These are phyloP conservation scores for Oxytorus armatus DNA, from an alignment of 2,888 invertebrate genomes.

Conservation along the genomic window DNA sequence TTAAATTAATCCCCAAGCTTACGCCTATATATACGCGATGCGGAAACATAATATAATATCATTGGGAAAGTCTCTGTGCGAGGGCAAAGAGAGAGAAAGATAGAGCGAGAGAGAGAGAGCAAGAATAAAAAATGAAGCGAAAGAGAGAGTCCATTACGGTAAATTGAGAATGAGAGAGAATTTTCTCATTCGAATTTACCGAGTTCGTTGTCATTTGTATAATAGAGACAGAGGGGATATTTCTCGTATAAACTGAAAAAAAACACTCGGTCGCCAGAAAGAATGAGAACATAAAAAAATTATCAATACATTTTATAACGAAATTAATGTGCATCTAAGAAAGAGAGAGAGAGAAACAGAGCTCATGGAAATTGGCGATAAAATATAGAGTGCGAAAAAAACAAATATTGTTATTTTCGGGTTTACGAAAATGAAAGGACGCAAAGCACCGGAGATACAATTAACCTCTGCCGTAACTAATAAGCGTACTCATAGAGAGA, in stretches of 20 bases:
- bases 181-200: slow-evolving; percentile 50
- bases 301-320: not conserved
- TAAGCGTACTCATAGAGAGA: slow-evolving; percentile 10
- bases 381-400: too few species aligned
- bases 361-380: too few species aligned
- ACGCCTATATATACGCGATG: slow-evolving; percentile 24
- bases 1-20: slow-evolving; percentile 63
- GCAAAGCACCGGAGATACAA: too few species aligned
- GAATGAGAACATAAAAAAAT: slow-evolving; percentile 7
- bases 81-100: slow-evolving; percentile 17
- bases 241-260: not conserved
- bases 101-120: not conserved
- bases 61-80: slow-evolving; percentile 48
- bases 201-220: slow-evolving; percentile 56
- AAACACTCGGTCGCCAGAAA: not conserved
- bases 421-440: too few species aligned
- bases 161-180: slow-evolving; percentile 48
- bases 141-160: slow-evolving; percentile 46
- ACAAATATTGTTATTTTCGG: too few species aligned
- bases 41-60: slow-evolving; percentile 50
- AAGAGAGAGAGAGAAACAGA: not conserved
- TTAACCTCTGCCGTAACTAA: too few species aligned
- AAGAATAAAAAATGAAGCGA: slow-evolving; percentile 19
- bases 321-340: too few species aligned
- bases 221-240: slow-evolving; percentile 11